Evolutionary conservation across 2,888 invertebrate genomes (phyloP), one percentile per base, ranked within the genome.

Genomic region (Cantharis lateralis): DNA sequence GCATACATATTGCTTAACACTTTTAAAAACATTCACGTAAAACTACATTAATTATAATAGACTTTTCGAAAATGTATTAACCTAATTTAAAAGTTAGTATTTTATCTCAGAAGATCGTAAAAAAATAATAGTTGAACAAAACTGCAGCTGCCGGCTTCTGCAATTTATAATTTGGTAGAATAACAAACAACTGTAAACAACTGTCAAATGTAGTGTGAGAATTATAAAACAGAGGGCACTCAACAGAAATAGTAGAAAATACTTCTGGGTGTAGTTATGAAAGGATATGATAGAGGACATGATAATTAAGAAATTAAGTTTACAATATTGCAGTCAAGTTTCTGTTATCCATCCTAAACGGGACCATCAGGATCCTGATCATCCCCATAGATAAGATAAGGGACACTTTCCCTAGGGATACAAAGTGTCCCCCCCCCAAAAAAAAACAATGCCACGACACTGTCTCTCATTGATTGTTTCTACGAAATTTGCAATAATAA

Each of bases 1-100:
- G 97, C 93, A 91, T 96, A 99, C 98, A 99, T 98, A 7, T 48
- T 48, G 7, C n/a, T 48, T 4, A 9, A 48, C n/a, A n/a, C 48
- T 48, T 32, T 32, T 32, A 13, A 5, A 32, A n/a, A n/a, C 5
- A 32, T 32, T 32, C 13, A 13, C 5, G 5, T 32, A 32, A 13
- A 32, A 32, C 13, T 32, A 32, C 5, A 13, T 13, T 1, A 13
- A 5, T 5, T n/a, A 13, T 3, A 24, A 5, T n/a, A 32, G n/a
- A 13, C 13, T 13, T 48, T 48, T 48, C n/a, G n/a, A 48, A 48
- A n/a, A n/a, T 48, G 2, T n/a, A 48, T 48, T 48, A 48, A 48
- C 48, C 48, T 48, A n/a, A 48, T 48, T n/a, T 48, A 0, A 1
- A 13, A 32, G 32, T n/a, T n/a, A n/a, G n/a, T n/a, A n/a, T n/a